Percentiles rank a stretch among this genome's conserved stretches.
Conservation (phyloP, 2,113 vertebrate species). For the Eira barbara region DNA sequence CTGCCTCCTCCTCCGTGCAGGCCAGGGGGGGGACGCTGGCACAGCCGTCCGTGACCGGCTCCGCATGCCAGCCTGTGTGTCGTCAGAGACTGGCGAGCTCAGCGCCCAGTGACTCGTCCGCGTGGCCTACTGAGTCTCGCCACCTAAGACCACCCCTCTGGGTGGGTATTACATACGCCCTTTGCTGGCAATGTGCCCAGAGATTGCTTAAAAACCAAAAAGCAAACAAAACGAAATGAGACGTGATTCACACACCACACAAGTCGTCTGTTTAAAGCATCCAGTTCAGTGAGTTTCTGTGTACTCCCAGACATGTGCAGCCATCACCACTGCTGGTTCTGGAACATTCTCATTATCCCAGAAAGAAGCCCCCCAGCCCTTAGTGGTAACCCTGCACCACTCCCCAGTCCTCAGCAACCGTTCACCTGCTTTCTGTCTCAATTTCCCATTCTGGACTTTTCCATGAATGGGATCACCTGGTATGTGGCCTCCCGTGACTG, state of each 20-base stretch:
- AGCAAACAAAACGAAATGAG: background rate
- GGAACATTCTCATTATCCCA: background rate
- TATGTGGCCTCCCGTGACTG: background rate
- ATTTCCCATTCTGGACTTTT: background rate
- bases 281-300: background rate
- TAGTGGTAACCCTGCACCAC: background rate
- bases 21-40: background rate
- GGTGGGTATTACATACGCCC: background rate
- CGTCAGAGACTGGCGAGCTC: background rate
- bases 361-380: background rate
- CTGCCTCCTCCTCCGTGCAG: background rate
- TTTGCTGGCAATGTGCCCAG: background rate
- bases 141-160: background rate
- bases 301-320: background rate
- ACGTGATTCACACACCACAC: background rate
- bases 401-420: background rate
- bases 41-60: background rate
- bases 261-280: background rate
- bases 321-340: background rate
- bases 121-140: background rate
- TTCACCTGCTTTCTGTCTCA: background rate
- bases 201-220: background rate
- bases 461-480: background rate
- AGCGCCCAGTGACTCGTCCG: background rate
- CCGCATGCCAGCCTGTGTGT: background rate